phyloP scores from a whole-genome alignment of 1,140 invertebrate species.

The Chionoecetes opilio region DNA sequence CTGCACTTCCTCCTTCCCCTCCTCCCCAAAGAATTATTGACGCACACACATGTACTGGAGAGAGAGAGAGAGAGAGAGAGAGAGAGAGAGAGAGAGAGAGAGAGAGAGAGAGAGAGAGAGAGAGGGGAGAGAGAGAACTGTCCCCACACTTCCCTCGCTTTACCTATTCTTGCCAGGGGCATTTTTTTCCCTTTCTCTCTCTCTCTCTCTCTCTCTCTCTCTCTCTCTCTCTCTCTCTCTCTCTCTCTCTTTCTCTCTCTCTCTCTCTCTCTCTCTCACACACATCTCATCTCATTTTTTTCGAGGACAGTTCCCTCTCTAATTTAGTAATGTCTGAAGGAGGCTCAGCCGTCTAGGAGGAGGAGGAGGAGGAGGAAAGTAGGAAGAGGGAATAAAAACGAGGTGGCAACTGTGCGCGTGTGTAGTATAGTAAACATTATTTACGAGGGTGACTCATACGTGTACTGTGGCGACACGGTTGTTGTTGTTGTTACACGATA shows the following conservation, averaged over 20 bases:
- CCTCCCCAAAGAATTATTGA: slow-evolving; percentile 10
- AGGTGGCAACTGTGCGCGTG: not conserved
- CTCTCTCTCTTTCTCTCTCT: not conserved
- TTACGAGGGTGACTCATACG: slow-evolving; percentile 6
- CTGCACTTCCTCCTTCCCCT: not conserved
- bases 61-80: slow-evolving; percentile 25
- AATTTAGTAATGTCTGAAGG: not conserved
- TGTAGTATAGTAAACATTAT: not conserved
- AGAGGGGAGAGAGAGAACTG: not conserved
- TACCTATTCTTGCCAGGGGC: too few species aligned
- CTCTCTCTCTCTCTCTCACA: not conserved
- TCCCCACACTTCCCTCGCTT: too few species aligned
- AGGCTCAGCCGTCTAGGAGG: not conserved
- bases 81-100: not conserved
- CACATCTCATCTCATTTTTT: not conserved
- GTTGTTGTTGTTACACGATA: not conserved
- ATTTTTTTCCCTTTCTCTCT: not conserved
- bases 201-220: not conserved
- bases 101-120: slow-evolving; percentile 4
- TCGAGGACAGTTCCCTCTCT: not conserved
- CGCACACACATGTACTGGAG: not conserved
- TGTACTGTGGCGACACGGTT: not conserved
- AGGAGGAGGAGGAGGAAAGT: slow-evolving; percentile 31
- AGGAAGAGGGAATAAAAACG: not conserved
- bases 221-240: not conserved